Base-by-base conservation (phyloP, 2,113 vertebrate species). In the Myrmecobius fasciatus region DNA sequence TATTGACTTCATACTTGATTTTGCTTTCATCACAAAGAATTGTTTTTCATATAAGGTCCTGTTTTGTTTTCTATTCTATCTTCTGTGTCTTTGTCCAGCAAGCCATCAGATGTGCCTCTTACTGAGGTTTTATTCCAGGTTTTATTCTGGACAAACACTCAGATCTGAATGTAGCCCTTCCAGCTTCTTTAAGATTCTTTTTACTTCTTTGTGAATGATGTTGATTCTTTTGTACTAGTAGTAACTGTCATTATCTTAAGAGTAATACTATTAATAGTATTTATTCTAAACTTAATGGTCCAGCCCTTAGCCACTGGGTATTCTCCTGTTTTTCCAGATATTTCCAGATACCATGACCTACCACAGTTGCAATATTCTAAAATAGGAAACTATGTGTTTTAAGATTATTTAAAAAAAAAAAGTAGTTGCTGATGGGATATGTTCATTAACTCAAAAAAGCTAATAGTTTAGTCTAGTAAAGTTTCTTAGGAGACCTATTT, bases 211-310 rank as follows among this genome's bases (percentile, higher is more conserved):
- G 51, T 89, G 91, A 94, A 67, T 83, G 25, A 26, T 91, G 49
- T 96, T 94, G 92, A 88, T 94, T 93, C n/a, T 48, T 90, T 92
- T 89, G 9, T 92, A 93, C 10, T 46, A 90, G 83, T 53, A 95
- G 91, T 52, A 92, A 95, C 12, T 90, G 24, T 93, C 67, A 36
- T 93, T 60, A 47, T 54, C 93, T 12, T 93, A 92, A 83, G 51
- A 52, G 48, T 49, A 36, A 22, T 88, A 90, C 36, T 28, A 14
- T 92, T 92, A 52, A 92, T 91, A 90, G 53, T 92, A 89, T 93
- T 51, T 95, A 31, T 93, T 49, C 26, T 51, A 51, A 49, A 51
- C 90, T 36, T 91, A 28, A 26, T 83, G n/a, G 75, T 53, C 53
- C 36, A 54, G 75, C 92, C 26, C 54, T 90, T 94, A 83, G 36